A percentile compares a stretch with the other conserved stretches of the same genome.
Evolutionary conservation across 1,140 invertebrate genomes (phyloP).

Genomic region (Musca domestica): DNA sequence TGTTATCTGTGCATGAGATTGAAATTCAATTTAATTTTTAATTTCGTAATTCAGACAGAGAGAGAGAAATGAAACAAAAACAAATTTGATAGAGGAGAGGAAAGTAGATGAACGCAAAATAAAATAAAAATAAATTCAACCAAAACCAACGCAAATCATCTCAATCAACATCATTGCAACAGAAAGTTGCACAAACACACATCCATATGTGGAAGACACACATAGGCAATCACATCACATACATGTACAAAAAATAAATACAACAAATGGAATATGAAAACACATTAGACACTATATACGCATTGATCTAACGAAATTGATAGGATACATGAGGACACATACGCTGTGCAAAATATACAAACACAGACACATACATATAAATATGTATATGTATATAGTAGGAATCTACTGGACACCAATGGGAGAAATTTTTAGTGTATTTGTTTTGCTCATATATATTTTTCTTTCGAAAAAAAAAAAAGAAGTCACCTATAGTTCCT

Average conservation of each 20-base stretch:
- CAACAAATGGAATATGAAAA: too few relatives aligned
- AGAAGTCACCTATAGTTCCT: too few relatives aligned
- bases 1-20: constrained; percentile 22
- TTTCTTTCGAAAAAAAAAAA: too few relatives aligned
- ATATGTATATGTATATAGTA: too few relatives aligned
- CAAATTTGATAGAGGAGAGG: too few relatives aligned
- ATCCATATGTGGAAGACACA: neutral
- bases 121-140: constrained; percentile 9
- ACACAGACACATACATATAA: neutral
- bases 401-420: too few relatives aligned
- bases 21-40: constrained; percentile 23
- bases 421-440: too few relatives aligned
- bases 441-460: too few relatives aligned
- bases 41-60: constrained; percentile 9
- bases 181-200: neutral
- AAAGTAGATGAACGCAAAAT: neutral
- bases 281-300: too few relatives aligned
- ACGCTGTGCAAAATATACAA: neutral
- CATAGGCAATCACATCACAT: too few relatives aligned
- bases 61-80: neutral
- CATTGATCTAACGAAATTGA: too few relatives aligned
- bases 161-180: neutral
- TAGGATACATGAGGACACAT: neutral
- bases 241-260: neutral
- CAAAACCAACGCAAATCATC: constrained; percentile 12